Base-by-base conservation (phyloP, 2,797 vertebrate genomes). In the Cyprinella venusta region DNA sequence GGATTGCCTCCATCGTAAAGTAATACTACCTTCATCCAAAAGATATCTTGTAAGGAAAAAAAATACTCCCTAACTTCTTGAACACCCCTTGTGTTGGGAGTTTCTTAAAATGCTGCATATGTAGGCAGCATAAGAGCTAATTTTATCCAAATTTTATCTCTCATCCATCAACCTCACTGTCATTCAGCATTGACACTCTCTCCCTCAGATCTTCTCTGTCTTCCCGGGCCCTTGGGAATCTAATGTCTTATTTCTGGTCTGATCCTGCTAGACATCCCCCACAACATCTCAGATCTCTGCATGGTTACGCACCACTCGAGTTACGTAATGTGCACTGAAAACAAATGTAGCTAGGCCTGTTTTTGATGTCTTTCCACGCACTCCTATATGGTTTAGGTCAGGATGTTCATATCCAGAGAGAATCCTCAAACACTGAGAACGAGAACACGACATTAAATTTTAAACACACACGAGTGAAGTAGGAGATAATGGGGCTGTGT, bases 381-480 rank as follows among this genome's bases (percentile, higher is more conserved):
- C 50, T 68, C 64, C 8, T 38, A 24, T 33, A 4, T 82, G 59
- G 30, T 65, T 64, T 40, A 6, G 59, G 48, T n/a, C 52, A 16
- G 24, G 24, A 69, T n/a, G 45, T 13, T 76, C 18, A 56, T 83
- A 65, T 54, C 48, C 50, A 21, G 19, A 50, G 26, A 78, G 69
- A 30, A 64, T 78, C 56, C 68, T 69, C 9, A 33, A 38, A 70
- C 36, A 52, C 52, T 45, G 38, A 81, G 21, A 42, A 76, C 63
- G 10, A 54, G 42, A 80, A 78, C 50, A 63, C 48, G 69, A 83
- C 72, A 84, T 67, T 33, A 71, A 84, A 84, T 79, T 65, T 81
- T 65, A 63, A 85, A 72, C 74, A 50, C 6, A 48, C 8, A 59
- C n/a, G 13, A 79, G 68, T 30, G 50, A 54, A 64, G 56, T 6